Evolutionary conservation across 2,888 invertebrate genomes (phyloP).

Genomic region (Leucoptera coffeella): DNA sequence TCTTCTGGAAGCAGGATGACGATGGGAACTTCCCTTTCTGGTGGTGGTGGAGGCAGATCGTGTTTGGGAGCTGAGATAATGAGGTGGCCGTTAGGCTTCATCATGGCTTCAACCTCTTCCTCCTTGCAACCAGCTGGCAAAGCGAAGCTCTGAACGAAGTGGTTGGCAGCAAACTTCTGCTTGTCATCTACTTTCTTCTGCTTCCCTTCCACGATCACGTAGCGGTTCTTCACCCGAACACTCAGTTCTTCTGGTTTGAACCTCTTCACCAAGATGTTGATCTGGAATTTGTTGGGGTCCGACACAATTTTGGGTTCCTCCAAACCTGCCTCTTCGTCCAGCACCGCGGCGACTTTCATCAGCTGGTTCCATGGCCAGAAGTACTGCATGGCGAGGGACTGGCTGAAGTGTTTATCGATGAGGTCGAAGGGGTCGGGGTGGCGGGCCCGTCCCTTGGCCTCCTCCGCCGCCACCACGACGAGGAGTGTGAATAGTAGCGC

Average conservation of each 20-base stretch:
- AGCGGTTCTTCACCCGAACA: slow-evolving; percentile 33
- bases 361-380: slow-evolving; percentile 42
- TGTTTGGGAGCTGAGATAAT: slow-evolving; percentile 31
- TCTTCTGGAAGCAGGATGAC: slow-evolving; percentile 18
- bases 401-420: slow-evolving; percentile 27
- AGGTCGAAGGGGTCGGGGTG: slow-evolving; percentile 20
- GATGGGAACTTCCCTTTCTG: slow-evolving; percentile 32
- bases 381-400: slow-evolving; percentile 27
- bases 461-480: slow-evolving; percentile 15
- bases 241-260: slow-evolving; percentile 34
- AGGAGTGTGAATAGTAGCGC: slow-evolving; percentile 17
- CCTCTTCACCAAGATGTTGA: slow-evolving; percentile 25
- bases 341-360: slow-evolving; percentile 22
- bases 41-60: slow-evolving; percentile 29
- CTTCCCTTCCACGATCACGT: slow-evolving; percentile 31
- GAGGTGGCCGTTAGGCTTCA: slow-evolving; percentile 26
- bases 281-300: slow-evolving; percentile 21
- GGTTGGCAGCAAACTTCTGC: slow-evolving; percentile 24
- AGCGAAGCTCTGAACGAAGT: slow-evolving; percentile 33
- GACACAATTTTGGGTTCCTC: slow-evolving; percentile 33
- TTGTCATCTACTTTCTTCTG: slow-evolving; percentile 21
- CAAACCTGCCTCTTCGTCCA: slow-evolving; percentile 20
- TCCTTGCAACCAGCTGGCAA: slow-evolving; percentile 28
- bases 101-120: slow-evolving; percentile 32
- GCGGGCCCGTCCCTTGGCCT: slow-evolving; percentile 14